A percentile compares a stretch with the other conserved stretches of the same genome.
These are phyloP conservation scores for Formicarius rufipectus DNA, from an alignment of 2,113 vertebrate species.

Conservation along the genomic window DNA sequence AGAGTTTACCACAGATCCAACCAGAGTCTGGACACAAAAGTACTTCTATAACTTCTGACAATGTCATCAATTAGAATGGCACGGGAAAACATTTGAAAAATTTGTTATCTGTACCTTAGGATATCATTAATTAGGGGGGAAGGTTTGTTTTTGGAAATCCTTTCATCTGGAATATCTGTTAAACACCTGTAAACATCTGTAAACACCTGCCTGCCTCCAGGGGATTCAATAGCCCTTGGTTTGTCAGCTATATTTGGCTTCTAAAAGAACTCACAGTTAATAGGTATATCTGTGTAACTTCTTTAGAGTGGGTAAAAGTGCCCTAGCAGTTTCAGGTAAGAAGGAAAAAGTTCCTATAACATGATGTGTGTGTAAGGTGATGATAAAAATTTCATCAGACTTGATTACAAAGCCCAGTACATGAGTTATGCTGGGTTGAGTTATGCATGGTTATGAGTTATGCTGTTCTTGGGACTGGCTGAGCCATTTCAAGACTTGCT, in stretches of 20 bases:
- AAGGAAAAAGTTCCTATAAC: not conserved
- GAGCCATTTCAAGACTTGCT: not conserved
- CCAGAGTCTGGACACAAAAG: not conserved
- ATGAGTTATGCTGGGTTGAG: not conserved
- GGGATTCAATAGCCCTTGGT: not conserved
- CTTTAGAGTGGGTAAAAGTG: not conserved
- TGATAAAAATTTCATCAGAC: not conserved
- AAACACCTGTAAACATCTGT: conserved; percentile 2
- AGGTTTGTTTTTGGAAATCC: not conserved
- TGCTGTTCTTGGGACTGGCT: not conserved
- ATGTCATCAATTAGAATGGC: not conserved
- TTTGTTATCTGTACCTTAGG: not conserved
- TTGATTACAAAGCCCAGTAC: not conserved
- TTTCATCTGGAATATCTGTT: not conserved
- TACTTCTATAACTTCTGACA: not conserved
- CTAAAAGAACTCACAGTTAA: not conserved
- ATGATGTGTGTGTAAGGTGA: not conserved
- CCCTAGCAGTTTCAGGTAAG: not conserved
- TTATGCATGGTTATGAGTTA: too few relatives aligned
- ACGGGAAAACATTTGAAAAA: not conserved
- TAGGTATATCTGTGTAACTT: not conserved
- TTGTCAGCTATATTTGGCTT: not conserved
- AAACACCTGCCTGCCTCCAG: not conserved
- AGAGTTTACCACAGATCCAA: not conserved
- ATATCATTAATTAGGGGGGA: not conserved